A percentile compares a stretch with the other conserved stretches of the same genome.
Evolutionary conservation across 2,888 invertebrate species (phyloP).

Genomic region (Plebejus anna): DNA sequence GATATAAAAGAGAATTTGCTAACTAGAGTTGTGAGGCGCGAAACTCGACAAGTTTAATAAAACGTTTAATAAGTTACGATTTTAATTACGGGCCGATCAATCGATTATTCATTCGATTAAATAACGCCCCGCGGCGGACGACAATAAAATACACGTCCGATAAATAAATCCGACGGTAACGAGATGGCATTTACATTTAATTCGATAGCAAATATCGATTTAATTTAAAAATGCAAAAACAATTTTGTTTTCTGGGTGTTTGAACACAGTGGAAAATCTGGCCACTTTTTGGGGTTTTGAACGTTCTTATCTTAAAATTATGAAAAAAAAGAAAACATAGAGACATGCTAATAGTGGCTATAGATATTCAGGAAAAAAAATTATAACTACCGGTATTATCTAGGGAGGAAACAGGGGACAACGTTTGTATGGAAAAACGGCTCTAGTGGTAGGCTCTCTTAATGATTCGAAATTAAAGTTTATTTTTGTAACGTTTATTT

Average conservation of each 20-base stretch:
- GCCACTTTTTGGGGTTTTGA: too few relatives aligned
- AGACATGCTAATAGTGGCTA: too few relatives aligned
- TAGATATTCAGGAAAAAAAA: too few relatives aligned
- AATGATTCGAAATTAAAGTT: not conserved
- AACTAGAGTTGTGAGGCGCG: conserved; percentile 50
- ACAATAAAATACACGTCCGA: conserved; percentile 69
- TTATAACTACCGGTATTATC: too few relatives aligned
- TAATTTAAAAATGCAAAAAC: conserved; percentile 18
- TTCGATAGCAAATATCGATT: conserved; percentile 5
- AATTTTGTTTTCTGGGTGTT: not conserved
- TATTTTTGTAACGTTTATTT: too few relatives aligned
- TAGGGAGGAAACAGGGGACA: too few relatives aligned
- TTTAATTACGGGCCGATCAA: conserved; percentile 74
- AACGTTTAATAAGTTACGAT: conserved; percentile 77
- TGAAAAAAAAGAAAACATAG: too few relatives aligned
- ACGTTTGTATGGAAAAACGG: too few relatives aligned
- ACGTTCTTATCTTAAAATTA: too few relatives aligned
- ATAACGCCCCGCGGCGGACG: conserved; percentile 73
- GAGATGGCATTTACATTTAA: conserved; percentile 43
- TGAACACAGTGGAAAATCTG: too few relatives aligned
- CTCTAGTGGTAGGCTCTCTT: too few relatives aligned
- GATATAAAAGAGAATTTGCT: conserved; percentile 28
- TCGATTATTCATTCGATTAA: conserved; percentile 75
- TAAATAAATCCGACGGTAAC: conserved; percentile 77
- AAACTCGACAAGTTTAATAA: conserved; percentile 74